Percentiles rank a stretch among this genome's conserved stretches.
Evolutionary conservation across 2,888 invertebrate genomes (phyloP).

Genomic region (Poecilobothrus nobilitatus): DNA sequence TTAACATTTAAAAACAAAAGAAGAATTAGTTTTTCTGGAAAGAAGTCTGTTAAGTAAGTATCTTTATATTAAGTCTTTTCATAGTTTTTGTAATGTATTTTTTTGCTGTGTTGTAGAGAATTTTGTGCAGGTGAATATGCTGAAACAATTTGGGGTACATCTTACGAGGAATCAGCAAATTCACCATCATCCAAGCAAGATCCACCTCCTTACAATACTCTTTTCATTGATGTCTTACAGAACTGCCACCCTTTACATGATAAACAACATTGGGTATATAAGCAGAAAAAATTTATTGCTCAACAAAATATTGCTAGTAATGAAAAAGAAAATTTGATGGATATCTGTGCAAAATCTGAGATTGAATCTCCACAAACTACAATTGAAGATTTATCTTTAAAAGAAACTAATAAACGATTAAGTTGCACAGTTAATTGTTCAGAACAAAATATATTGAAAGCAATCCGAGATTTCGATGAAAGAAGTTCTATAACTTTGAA

Average conservation of each 20-base stretch:
- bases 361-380: too few relatives aligned
- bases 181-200: not conserved
- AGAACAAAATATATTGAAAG: not conserved
- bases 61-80: not conserved
- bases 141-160: constrained; percentile 26
- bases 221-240: too few relatives aligned
- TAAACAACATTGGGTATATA: too few relatives aligned
- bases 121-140: constrained; percentile 24
- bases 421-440: too few relatives aligned
- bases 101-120: constrained; percentile 21
- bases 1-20: constrained; percentile 19
- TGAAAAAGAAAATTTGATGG: too few relatives aligned
- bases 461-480: not conserved
- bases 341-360: too few relatives aligned
- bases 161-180: constrained; percentile 25
- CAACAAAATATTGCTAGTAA: too few relatives aligned
- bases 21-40: constrained; percentile 26
- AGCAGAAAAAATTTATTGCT: too few relatives aligned
- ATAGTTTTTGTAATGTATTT: not conserved
- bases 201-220: not conserved
- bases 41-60: constrained; percentile 26
- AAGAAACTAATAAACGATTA: too few relatives aligned
- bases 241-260: too few relatives aligned
- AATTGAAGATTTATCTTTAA: not conserved
- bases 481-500: not conserved